These are phyloP conservation scores for Rhineura floridana DNA, from an alignment of 2,113 vertebrate species.

Conservation along the genomic window DNA sequence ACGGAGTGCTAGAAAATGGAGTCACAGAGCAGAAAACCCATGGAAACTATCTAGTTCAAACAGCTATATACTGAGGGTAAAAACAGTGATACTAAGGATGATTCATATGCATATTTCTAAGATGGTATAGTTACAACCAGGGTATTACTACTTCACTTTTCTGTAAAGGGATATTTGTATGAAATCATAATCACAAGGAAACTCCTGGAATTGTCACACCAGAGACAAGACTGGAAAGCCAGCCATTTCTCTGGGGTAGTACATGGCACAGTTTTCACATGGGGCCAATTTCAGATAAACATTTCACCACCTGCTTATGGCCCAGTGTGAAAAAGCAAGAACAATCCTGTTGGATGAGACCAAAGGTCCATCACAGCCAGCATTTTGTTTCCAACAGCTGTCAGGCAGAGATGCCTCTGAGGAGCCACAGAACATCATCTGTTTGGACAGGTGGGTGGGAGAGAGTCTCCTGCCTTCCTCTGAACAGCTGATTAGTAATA, in stretches of 20 bases:
- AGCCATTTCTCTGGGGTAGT: background rate
- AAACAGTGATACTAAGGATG: background rate
- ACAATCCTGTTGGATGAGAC: background rate
- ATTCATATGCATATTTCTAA: background rate
- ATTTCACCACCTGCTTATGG: background rate
- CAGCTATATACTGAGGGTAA: background rate
- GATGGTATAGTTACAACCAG: background rate
- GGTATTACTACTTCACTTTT: background rate
- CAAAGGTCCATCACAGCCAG: background rate
- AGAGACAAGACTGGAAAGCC: background rate
- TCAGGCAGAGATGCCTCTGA: no score
- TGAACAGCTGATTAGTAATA: background rate
- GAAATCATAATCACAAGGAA: background rate
- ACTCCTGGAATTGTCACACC: background rate
- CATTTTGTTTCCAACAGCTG: background rate
- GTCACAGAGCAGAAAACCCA: background rate
- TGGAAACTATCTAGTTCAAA: background rate
- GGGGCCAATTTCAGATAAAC: background rate
- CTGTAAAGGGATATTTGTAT: background rate
- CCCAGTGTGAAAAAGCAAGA: background rate
- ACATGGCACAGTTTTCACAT: background rate
- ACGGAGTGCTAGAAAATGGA: background rate
- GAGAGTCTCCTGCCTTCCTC: background rate
- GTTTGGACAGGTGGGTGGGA: background rate
- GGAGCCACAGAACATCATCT: background rate